phyloP scores from a whole-genome alignment of 1,140 invertebrate species.

The Magallana gigas region DNA sequence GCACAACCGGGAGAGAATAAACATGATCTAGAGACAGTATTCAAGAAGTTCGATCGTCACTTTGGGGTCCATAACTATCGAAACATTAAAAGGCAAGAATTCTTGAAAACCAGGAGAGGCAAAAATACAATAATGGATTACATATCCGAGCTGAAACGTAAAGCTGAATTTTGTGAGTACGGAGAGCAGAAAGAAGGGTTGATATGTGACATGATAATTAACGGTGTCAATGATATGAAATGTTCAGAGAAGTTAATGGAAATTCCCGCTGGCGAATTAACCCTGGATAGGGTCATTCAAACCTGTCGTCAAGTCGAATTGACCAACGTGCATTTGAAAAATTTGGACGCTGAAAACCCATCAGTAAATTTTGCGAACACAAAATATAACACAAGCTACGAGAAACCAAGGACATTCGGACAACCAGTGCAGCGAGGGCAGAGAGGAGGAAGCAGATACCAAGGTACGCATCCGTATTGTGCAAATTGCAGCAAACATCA shows the following conservation, averaged over 20 bases:
- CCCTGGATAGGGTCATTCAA: slow-evolving; percentile 52
- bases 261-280: slow-evolving; percentile 45
- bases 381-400: not conserved
- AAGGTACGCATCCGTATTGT: slow-evolving; percentile 31
- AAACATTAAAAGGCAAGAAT: slow-evolving; percentile 57
- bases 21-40: slow-evolving; percentile 37
- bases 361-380: slow-evolving; percentile 29
- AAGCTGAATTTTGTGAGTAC: slow-evolving; percentile 58
- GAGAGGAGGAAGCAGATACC: not conserved
- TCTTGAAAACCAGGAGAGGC: slow-evolving; percentile 51
- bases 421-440: not conserved
- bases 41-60: slow-evolving; percentile 44
- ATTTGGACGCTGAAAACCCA: slow-evolving; percentile 23
- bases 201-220: slow-evolving; percentile 60
- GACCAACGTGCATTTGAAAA: slow-evolving; percentile 51
- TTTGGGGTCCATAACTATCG: slow-evolving; percentile 56
- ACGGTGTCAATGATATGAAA: slow-evolving; percentile 53
- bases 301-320: slow-evolving; percentile 52
- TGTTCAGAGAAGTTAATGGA: slow-evolving; percentile 61
- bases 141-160: slow-evolving; percentile 51
- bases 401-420: not conserved
- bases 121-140: slow-evolving; percentile 56
- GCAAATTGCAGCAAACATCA: slow-evolving; percentile 53
- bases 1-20: slow-evolving; percentile 35
- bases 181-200: slow-evolving; percentile 55